A percentile compares a stretch with the other conserved stretches of the same genome.
phyloP scores from a whole-genome alignment of 2,113 vertebrate genomes.

The Polypterus senegalus region DNA sequence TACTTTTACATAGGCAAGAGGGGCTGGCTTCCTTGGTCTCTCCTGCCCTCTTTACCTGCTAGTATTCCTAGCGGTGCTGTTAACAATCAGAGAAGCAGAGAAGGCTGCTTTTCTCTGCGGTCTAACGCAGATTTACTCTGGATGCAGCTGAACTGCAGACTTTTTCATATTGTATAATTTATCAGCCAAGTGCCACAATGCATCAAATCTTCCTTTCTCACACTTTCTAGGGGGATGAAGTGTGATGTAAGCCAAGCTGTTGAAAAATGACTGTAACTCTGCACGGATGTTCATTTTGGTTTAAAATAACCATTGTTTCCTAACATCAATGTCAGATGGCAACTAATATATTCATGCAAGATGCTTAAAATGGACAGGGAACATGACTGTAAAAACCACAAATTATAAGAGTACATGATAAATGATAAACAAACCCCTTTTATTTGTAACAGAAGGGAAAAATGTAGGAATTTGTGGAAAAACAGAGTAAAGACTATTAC shows the following conservation, averaged over 20 bases:
- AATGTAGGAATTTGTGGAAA: no score
- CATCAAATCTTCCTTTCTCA: neutral
- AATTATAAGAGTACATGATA: no score
- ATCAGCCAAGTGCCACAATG: constrained; percentile 4
- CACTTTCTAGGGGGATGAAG: neutral
- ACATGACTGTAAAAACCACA: no score
- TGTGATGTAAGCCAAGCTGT: neutral
- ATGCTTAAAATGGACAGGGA: no score
- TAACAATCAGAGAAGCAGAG: neutral
- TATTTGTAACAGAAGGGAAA: no score
- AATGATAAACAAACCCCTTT: no score
- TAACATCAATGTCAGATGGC: no score
- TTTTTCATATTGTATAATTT: constrained; percentile 6
- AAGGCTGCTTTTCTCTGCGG: neutral
- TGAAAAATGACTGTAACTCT: neutral
- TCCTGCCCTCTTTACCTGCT: neutral
- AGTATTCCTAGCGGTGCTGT: neutral
- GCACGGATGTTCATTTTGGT: neutral
- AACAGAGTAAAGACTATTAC: no score
- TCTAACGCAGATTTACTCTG: neutral
- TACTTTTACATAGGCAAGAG: neutral
- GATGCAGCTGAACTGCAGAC: constrained; percentile 2
- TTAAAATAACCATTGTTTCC: no score
- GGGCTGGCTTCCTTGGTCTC: no score
- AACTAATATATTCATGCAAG: no score